Percentiles rank a stretch among this genome's conserved stretches.
Conservation (phyloP, 2,888 invertebrate species). For the Tuberolachnus salignus region DNA sequence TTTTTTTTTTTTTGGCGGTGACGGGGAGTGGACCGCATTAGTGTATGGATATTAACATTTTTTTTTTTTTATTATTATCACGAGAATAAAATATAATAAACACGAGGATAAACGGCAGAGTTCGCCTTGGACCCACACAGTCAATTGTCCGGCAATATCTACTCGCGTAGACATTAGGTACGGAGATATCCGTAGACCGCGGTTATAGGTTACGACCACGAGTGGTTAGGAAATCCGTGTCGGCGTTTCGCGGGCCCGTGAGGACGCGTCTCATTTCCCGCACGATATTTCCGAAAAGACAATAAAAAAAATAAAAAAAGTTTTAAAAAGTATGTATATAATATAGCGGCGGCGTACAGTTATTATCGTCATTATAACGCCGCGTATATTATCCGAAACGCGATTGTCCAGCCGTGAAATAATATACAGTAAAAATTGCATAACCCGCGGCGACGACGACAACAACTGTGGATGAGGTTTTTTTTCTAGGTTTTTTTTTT, state of each 20-base stretch:
- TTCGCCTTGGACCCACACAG: too few relatives aligned
- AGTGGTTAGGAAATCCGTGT: slow-evolving; percentile 39
- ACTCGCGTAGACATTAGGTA: too few relatives aligned
- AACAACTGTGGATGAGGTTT: slow-evolving; percentile 34
- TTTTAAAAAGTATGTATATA: not conserved
- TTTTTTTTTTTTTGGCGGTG: too few relatives aligned
- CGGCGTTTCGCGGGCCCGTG: slow-evolving; percentile 7
- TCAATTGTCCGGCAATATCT: too few relatives aligned
- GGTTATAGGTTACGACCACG: not conserved
- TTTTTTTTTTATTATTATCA: too few relatives aligned
- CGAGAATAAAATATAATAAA: too few relatives aligned
- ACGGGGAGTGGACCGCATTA: too few relatives aligned
- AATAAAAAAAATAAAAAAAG: slow-evolving; percentile 21
- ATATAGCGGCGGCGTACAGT: not conserved
- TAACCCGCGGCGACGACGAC: slow-evolving; percentile 7
- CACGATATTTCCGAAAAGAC: slow-evolving; percentile 51
- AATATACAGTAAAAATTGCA: not conserved
- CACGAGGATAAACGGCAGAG: too few relatives aligned
- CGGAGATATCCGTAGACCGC: too few relatives aligned
- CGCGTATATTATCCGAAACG: slow-evolving; percentile 36
- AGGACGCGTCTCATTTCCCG: slow-evolving; percentile 27
- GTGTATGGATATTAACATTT: too few relatives aligned
- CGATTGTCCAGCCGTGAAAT: slow-evolving; percentile 50
- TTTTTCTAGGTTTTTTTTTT: slow-evolving; percentile 8
- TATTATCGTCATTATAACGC: slow-evolving; percentile 27